Conservation (phyloP, 2,888 invertebrate species). For the Melipona beecheii region DNA sequence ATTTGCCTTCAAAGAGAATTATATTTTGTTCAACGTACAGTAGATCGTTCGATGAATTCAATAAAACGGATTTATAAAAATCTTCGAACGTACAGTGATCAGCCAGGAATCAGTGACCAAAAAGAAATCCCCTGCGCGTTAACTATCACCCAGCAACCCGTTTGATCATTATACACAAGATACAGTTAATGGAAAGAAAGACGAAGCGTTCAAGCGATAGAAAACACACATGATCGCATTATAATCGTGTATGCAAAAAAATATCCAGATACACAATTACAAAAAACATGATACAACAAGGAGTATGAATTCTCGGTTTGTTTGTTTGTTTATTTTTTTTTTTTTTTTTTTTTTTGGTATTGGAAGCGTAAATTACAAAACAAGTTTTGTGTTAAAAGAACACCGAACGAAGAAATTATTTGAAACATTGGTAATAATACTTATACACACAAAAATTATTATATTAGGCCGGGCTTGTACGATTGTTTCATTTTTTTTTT, state of each 20-base stretch:
- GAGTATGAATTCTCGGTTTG: conserved; percentile 16
- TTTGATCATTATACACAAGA: conserved; percentile 1
- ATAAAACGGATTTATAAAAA: not conserved
- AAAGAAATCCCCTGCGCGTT: not conserved
- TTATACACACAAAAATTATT: conserved; percentile 20
- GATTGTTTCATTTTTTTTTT: conserved; percentile 14
- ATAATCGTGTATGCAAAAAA: conserved; percentile 49
- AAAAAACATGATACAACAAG: conserved; percentile 23
- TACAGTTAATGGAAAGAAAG: conserved; percentile 42
- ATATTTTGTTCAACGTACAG: not conserved
- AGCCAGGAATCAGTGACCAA: not conserved
- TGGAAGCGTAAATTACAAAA: conserved; percentile 35
- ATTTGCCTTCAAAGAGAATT: not conserved
- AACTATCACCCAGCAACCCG: conserved; percentile 35
- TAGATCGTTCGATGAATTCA: not conserved
- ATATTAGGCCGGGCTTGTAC: conserved; percentile 36
- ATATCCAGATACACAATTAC: conserved; percentile 23
- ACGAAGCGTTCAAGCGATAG: conserved; percentile 73
- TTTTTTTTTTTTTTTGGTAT: conserved; percentile 19
- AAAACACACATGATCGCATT: conserved; percentile 60
- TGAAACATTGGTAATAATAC: conserved; percentile 12
- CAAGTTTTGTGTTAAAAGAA: conserved; percentile 5
- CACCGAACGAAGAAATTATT: conserved; percentile 6
- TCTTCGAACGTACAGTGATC: not conserved
- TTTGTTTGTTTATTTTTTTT: too few relatives aligned